Percentiles rank a stretch among this genome's conserved stretches.
Conservation (phyloP, 2,113 vertebrate genomes). For the Python bivittatus region DNA sequence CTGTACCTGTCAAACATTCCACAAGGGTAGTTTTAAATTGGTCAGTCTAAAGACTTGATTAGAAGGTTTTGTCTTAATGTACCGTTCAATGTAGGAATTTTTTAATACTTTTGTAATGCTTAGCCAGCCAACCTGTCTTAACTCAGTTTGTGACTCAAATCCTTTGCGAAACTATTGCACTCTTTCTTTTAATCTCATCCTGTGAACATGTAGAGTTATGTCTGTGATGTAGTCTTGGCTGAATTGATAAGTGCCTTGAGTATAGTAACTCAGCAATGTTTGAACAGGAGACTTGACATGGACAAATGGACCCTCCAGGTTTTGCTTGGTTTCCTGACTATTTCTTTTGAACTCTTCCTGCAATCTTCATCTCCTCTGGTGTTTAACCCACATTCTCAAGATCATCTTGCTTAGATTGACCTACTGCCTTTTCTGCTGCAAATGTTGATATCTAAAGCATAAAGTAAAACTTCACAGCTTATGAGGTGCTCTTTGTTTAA, state of each 20-base stretch:
- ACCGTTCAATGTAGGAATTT: background rate
- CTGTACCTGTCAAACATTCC: background rate
- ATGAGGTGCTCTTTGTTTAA: background rate
- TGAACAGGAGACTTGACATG: background rate
- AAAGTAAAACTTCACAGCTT: background rate
- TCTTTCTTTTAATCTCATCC: background rate
- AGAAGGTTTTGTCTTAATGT: background rate
- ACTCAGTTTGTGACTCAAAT: background rate
- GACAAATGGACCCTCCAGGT: background rate
- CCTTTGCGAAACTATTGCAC: background rate
- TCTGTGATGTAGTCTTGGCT: background rate
- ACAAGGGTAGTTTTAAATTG: background rate
- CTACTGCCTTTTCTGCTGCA: background rate
- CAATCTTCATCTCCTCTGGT: background rate
- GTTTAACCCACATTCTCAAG: background rate
- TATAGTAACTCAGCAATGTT: background rate
- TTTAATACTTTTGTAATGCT: background rate
- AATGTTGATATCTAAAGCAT: background rate
- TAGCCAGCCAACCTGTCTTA: background rate
- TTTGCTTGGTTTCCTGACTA: background rate
- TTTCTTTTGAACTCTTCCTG: background rate
- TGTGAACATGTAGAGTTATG: background rate
- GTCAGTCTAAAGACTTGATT: background rate
- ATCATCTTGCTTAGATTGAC: background rate
- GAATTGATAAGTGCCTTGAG: background rate